phyloP scores from a whole-genome alignment of 2,797 vertebrate genomes.

The Acanthurus tractus region DNA sequence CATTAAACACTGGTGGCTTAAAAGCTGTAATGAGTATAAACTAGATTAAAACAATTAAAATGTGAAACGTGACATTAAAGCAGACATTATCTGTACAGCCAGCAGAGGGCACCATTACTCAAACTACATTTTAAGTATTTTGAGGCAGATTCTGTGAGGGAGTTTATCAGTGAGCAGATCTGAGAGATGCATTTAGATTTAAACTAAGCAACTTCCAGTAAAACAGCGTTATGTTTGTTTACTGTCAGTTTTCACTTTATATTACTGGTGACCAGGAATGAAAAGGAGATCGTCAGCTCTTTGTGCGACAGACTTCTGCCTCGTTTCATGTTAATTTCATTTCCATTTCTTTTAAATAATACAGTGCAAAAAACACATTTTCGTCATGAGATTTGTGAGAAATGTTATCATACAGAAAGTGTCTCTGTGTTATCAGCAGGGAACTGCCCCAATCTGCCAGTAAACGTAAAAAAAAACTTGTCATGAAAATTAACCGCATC shows the following conservation, averaged over 20 bases:
- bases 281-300: background rate
- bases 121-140: background rate
- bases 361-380: background rate
- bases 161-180: background rate
- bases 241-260: background rate
- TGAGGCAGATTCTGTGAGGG: background rate
- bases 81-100: slow-evolving; percentile 4
- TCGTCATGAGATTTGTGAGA: background rate
- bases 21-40: background rate
- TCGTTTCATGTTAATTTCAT: background rate
- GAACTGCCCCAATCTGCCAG: background rate
- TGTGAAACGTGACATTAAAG: background rate
- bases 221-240: background rate
- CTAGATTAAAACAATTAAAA: background rate
- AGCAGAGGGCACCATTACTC: slow-evolving; percentile 23
- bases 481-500: background rate
- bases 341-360: background rate
- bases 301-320: background rate
- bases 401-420: background rate
- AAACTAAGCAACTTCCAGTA: too few relatives aligned
- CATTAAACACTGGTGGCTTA: background rate
- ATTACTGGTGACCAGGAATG: background rate
- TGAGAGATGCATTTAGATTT: background rate
- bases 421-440: background rate
- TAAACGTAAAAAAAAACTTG: background rate